Percentiles rank a stretch among this genome's conserved stretches.
phyloP scores from a whole-genome alignment of 1,140 invertebrate genomes.

The Sitodiplosis mosellana region DNA sequence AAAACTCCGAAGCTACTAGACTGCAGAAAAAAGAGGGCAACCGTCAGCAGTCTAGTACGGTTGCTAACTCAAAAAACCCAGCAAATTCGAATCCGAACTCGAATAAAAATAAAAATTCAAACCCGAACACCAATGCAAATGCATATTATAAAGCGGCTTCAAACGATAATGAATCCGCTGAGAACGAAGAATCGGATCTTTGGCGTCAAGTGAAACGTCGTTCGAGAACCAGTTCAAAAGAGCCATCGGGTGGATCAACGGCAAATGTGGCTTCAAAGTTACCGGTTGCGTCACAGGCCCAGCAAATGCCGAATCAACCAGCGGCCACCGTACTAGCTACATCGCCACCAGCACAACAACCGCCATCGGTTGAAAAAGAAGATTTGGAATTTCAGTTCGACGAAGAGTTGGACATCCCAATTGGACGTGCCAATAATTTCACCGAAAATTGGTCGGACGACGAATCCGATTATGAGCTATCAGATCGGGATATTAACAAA shows the following conservation, averaged over 20 bases:
- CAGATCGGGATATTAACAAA: conserved; percentile 86
- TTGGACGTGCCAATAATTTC: conserved; percentile 62
- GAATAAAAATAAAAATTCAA: too few relatives aligned
- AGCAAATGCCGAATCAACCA: conserved; percentile 12
- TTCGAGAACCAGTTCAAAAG: conserved; percentile 26
- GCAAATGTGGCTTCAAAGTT: conserved; percentile 2
- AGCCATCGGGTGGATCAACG: conserved; percentile 1
- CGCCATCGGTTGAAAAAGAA: conserved; percentile 41
- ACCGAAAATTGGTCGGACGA: conserved; percentile 54
- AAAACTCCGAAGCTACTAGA: too few relatives aligned
- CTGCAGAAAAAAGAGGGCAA: too few relatives aligned
- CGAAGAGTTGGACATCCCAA: conserved; percentile 67
- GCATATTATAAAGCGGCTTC: too few relatives aligned
- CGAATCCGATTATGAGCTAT: conserved; percentile 73
- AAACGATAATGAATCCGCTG: too few relatives aligned
- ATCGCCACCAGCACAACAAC: conserved; percentile 10
- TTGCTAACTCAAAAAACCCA: too few relatives aligned
- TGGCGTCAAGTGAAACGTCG: conserved; percentile 35
- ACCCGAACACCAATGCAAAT: too few relatives aligned
- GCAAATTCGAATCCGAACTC: too few relatives aligned
- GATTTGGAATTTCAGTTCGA: conserved; percentile 95
- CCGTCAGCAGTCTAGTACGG: too few relatives aligned
- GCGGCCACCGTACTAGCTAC: neutral
- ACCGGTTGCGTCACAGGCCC: conserved; percentile 10
- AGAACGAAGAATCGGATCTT: conserved; percentile 12